These are phyloP conservation scores for Corythornis madagascariensis DNA, from an alignment of 2,113 vertebrate species.

Conservation along the genomic window DNA sequence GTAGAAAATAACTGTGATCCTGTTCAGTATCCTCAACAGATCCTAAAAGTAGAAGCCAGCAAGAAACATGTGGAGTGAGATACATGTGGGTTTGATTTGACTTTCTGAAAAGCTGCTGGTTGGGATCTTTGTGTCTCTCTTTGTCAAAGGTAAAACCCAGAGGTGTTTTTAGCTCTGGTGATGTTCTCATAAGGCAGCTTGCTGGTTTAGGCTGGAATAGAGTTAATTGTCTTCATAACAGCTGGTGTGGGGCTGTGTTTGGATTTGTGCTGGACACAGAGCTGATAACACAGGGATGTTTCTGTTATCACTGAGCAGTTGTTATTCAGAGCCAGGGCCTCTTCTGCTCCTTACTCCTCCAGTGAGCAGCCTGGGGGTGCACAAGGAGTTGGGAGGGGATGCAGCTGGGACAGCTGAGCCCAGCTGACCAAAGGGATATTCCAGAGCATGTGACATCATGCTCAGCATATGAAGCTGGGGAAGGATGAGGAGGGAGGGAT, in stretches of 20 bases:
- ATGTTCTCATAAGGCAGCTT: neutral
- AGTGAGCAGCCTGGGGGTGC: too few relatives aligned
- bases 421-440: neutral
- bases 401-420: neutral
- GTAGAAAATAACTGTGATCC: neutral
- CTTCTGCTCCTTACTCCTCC: neutral
- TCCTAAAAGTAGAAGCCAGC: neutral
- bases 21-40: neutral
- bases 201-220: neutral
- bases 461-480: neutral
- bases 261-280: neutral
- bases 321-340: neutral
- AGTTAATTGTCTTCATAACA: neutral
- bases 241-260: neutral
- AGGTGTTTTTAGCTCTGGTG: neutral
- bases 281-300: neutral
- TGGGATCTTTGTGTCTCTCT: neutral
- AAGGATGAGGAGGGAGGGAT: neutral
- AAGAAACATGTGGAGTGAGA: neutral
- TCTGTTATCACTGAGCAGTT: rapidly evolving
- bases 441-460: rapidly evolving
- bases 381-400: neutral
- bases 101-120: neutral
- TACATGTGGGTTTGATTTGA: neutral
- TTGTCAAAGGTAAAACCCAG: neutral